A percentile compares a stretch with the other conserved stretches of the same genome.
Conservation (phyloP, 2,113 vertebrate species). For the Chionodraco myersi region DNA sequence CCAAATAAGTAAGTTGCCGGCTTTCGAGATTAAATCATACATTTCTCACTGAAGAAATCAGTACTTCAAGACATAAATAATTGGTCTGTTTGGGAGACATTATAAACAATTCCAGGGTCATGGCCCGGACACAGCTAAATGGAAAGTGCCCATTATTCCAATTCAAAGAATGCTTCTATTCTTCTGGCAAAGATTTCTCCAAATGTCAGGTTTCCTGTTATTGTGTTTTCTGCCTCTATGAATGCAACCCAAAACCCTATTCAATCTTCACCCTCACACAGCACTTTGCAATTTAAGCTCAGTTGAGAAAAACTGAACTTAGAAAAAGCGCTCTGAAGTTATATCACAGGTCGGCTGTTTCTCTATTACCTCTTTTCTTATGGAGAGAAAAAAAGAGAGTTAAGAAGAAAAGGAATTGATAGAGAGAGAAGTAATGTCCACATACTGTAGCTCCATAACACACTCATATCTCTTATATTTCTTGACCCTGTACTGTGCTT, state of each 20-base stretch:
- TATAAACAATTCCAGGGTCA: neutral
- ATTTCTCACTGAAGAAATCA: neutral
- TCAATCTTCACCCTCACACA: neutral
- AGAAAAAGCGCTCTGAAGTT: constrained; percentile 15
- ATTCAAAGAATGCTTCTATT: neutral
- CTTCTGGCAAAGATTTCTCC: neutral
- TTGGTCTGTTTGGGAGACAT: neutral
- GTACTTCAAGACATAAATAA: neutral
- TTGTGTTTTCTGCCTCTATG: neutral
- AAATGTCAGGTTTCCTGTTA: neutral
- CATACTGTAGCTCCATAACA: constrained; percentile 25
- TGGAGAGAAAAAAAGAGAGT: neutral
- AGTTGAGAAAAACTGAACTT: neutral
- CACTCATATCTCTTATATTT: constrained; percentile 42
- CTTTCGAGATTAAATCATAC: neutral
- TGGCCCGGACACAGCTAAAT: neutral
- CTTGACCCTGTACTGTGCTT: constrained; percentile 49
- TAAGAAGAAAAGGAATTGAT: constrained; percentile 8
- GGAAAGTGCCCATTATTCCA: neutral
- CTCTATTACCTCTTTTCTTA: constrained; percentile 32
- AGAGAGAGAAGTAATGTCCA: constrained; percentile 41
- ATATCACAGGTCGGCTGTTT: constrained; percentile 36
- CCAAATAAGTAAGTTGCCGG: neutral
- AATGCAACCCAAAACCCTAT: neutral
- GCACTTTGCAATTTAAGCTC: neutral